Base-by-base conservation (phyloP, 2,888 invertebrate species). In the Lithosia quadra region DNA sequence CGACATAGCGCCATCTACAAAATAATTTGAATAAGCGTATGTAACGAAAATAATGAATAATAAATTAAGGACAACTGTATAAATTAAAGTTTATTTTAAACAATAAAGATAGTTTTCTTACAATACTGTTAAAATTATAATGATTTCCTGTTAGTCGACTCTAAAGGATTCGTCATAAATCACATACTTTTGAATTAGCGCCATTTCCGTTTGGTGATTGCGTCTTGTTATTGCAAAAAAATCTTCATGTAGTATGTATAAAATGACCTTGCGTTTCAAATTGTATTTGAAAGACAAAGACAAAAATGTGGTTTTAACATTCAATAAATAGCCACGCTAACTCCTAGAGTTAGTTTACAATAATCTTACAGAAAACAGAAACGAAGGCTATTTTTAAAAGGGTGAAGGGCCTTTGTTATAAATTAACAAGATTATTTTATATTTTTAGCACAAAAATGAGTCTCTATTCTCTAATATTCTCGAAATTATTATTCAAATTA, bases 1-100 rank as follows among this genome's bases (percentile, higher is more conserved):
- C 95, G 89, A 90, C 81, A 84, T 84, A 91, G 94, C 96, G 96
- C 96, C 96, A 96, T 96, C 96, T 96, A 77, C 59, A 64, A 75
- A 75, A 72, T 69, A 57, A 63, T 43, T 59, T 57, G 28, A 63
- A 22, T 67, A 8, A 11, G 15, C 1, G 21, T 10, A 13, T 55
- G 49, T 49, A 49, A 49, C 15, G 39, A 34, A 34, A 53, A 53
- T 63, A n/a, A 34, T 55, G 1, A 53, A 15, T 34, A 5, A n/a
- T 11, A 49, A 62, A n/a, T 28, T 13, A 28, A 5, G 22, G 15
- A 49, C 0, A 62, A 33, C n/a, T 62, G 2, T 62, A 28, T 11
- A 1, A 28, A 28, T 11, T 33, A n/a, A n/a, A 49, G 49, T 28
- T 49, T 0, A 10, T 2, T n/a, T 0, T n/a, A 28, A 10, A n/a